These are phyloP conservation scores for Fundulus diaphanus DNA, from an alignment of 2,797 vertebrate genomes.

Conservation along the genomic window DNA sequence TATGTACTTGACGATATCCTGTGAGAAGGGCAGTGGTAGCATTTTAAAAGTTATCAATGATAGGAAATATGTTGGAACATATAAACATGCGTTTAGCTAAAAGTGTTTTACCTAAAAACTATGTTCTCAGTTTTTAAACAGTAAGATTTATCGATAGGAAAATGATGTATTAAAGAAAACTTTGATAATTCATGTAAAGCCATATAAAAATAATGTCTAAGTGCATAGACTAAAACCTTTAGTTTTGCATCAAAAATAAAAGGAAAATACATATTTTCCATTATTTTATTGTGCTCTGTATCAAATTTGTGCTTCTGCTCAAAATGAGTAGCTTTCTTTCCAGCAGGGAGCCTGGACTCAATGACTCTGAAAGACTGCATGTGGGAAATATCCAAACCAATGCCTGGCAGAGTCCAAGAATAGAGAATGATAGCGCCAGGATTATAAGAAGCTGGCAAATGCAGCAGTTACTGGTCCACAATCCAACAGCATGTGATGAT, in stretches of 20 bases:
- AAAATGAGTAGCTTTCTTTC: background rate
- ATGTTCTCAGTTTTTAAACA: background rate
- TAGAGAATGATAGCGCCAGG: background rate
- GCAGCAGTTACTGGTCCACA: background rate
- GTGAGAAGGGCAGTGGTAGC: constrained; percentile 20
- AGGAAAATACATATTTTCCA: background rate
- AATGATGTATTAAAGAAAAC: too few species aligned
- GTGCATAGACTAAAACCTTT: background rate
- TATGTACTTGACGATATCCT: constrained; percentile 49
- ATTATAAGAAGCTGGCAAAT: constrained; percentile 2
- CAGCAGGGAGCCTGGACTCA: background rate
- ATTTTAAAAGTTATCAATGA: constrained; percentile 26
- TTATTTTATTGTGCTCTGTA: background rate
- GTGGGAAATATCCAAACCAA: background rate
- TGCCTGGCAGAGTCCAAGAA: background rate
- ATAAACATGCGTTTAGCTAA: constrained; percentile 10
- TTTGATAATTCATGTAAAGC: background rate
- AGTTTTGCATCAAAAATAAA: background rate
- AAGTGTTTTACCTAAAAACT: background rate
- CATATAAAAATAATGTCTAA: background rate
- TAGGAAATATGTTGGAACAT: background rate
- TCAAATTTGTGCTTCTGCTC: background rate
- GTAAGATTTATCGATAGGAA: background rate
- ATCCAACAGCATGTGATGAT: background rate
- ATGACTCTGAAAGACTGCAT: background rate